Percentiles rank a stretch among this genome's conserved stretches.
These are phyloP conservation scores for Cyrtorhinus lividipennis DNA, from an alignment of 1,140 invertebrate genomes.

Conservation along the genomic window DNA sequence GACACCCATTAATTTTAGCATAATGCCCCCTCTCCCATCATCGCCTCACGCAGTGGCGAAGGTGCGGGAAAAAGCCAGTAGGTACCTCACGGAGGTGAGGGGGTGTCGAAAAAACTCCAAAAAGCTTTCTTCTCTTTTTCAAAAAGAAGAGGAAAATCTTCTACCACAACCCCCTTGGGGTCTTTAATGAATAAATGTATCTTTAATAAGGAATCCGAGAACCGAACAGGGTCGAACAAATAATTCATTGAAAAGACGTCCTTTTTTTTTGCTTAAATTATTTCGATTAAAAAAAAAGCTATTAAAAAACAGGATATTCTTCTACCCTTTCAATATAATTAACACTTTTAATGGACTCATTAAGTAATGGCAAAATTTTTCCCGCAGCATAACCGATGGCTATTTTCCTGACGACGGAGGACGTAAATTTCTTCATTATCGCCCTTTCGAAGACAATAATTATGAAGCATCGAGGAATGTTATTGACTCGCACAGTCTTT, in stretches of 20 bases:
- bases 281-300: too few species aligned
- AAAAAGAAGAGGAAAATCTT: not conserved
- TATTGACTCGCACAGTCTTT: too few species aligned
- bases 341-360: not conserved
- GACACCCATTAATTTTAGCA: conserved; percentile 3
- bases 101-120: not conserved
- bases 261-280: not conserved
- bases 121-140: not conserved
- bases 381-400: too few species aligned
- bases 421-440: too few species aligned
- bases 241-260: not conserved
- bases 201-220: not conserved
- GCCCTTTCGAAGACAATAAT: too few species aligned
- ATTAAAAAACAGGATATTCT: not conserved
- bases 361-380: not conserved
- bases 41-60: too few species aligned
- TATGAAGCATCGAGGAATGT: too few species aligned
- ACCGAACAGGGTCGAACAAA: not conserved
- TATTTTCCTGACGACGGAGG: too few species aligned
- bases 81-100: not conserved
- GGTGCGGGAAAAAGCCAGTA: not conserved
- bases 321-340: not conserved
- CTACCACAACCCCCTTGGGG: not conserved
- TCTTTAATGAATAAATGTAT: conserved; percentile 5
- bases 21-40: not conserved